These are phyloP conservation scores for Oreocharis arfaki DNA, from an alignment of 2,113 vertebrate species.

Conservation along the genomic window DNA sequence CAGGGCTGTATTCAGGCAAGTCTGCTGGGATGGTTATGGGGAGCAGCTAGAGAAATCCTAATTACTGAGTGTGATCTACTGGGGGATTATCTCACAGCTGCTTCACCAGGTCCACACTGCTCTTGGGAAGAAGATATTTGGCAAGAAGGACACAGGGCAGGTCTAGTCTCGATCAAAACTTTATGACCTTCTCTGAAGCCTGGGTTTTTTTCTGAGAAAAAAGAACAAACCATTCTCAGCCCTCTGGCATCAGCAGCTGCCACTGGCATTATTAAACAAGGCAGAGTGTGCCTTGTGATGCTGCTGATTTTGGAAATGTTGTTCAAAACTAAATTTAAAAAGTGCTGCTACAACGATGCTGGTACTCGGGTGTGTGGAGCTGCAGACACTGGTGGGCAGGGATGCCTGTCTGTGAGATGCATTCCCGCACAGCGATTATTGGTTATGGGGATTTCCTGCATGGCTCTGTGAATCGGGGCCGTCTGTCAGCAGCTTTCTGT, in stretches of 20 bases:
- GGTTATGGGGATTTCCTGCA: neutral
- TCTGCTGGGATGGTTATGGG: neutral
- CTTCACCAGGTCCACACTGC: neutral
- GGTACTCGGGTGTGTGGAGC: neutral
- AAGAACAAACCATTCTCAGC: neutral
- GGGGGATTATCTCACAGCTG: neutral
- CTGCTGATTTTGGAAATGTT: neutral
- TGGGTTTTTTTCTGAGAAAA: neutral
- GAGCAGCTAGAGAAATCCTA: neutral
- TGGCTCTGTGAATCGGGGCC: neutral
- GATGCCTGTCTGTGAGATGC: neutral
- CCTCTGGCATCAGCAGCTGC: neutral
- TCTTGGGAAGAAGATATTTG: neutral
- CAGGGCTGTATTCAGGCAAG: neutral
- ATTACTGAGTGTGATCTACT: neutral
- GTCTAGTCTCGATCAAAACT: neutral
- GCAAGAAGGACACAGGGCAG: neutral
- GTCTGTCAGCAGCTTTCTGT: constrained; percentile 43
- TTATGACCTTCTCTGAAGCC: neutral
- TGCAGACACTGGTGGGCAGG: neutral
- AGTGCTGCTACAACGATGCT: neutral
- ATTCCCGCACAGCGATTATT: neutral
- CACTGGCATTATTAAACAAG: neutral
- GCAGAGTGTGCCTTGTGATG: neutral
- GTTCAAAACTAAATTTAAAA: neutral